Evolutionary conservation across 2,113 vertebrate genomes (phyloP), one percentile per base, ranked within the genome.

Genomic region (Zosterops borbonicus): DNA sequence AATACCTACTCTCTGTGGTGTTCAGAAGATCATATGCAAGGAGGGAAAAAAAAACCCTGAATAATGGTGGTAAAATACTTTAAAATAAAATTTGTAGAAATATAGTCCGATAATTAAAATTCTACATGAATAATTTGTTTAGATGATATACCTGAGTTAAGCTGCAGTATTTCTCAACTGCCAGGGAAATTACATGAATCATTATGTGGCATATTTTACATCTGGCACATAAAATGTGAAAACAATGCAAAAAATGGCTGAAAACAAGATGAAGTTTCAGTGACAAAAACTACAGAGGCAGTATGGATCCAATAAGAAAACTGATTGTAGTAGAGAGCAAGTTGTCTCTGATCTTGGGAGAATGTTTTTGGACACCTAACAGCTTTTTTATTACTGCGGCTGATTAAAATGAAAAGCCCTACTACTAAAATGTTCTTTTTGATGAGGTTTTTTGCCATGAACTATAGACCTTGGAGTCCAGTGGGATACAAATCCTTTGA

Each of bases 351-450:
- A 98, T 98, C 97, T 98, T 97, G 93, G 94, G 92, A 97, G 98
- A 98, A 98, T 97, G 98, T 98, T 98, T 98, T 97, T 98, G 97
- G 98, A 98, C 98, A 98, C 97, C 98, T 98, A 98, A 98, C 97
- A 97, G 97, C 96, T 97, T 97, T 98, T 98, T 98, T 98, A 98
- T 98, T 97, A 97, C 97, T 97, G 92, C 71, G 95, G 97, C 95
- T 98, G 98, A 98, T 98, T 98, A 98, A 98, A 98, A 98, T 98
- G 97, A 98, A 98, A 98, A 98, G 97, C 96, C 94, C 96, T 96
- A 96, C 49, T 94, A 98, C 96, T 96, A 97, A 98, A 98, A 97
- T 97, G 98, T 97, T 98, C 97, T 98, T 98, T 98, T 98, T 98
- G 98, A 98, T 98, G 98, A 97, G 97, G 90, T 97, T 98, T 98